Base-by-base conservation (phyloP, 2,113 vertebrate species). In the Pterophyllum scalare region DNA sequence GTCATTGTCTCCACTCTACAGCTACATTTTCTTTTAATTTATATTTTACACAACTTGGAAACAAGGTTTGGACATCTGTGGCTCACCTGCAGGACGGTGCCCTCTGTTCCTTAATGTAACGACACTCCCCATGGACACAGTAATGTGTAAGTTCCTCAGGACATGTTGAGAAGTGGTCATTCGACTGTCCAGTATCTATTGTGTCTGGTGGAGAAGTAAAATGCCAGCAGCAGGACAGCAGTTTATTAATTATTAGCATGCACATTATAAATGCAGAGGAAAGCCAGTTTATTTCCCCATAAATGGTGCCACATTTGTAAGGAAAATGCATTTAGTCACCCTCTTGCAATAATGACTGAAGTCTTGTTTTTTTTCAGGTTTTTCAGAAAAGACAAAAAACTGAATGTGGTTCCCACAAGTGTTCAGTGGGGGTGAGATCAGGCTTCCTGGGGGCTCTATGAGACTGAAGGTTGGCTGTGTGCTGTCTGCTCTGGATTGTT, bases 61-160 rank as follows among this genome's bases (percentile, higher is more conserved):
- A 49, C 17, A 49, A 40, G 46, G 43, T 56, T 58, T 72, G 7
- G 43, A 2, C 14, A 35, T 20, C 1, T 12, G 3, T 20, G 1
- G 54, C 90, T 90, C 82, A 97, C 97, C 95, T 86, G 85, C 97
- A 98, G 11, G 96, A 95, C 0, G 96, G 94, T 0, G 82, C 65
- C 64, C 95, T 87, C 87, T 96, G 95, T 0, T 94, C 95, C 81
- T 88, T 58, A 49, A 97, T 40, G 24, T 96, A 97, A 64, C 96
- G 96, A 57, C 97, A 98, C 14, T 84, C 93, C 65, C 97, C 97
- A 7, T 97, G 96, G 82, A 98, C 79, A 49, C 97, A 98, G 90
- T 96, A 98, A 80, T 95, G 74, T 11, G n/a, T 64, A 20, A 96
- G 95, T 1, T 96, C 86, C 40, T 94, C 88, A 3, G 97, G 97